Evolutionary conservation across 2,888 invertebrate genomes (phyloP), one percentile per base, ranked within the genome.

Genomic region (Prostheceraeus crozeri): DNA sequence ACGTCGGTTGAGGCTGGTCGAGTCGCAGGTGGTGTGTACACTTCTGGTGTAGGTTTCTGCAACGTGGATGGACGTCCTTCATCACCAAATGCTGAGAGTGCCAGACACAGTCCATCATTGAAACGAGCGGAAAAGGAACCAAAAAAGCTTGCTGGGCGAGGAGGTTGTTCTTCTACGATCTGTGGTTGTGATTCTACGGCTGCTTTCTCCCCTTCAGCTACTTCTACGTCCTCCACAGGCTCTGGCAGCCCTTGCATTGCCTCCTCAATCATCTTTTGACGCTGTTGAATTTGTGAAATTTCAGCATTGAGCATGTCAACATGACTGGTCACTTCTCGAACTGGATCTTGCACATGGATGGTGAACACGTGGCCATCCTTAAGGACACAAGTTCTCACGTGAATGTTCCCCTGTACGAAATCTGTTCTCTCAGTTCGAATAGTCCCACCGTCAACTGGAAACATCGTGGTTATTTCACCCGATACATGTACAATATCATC

Each of bases 291-390:
- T 16, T 71, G 70, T 10, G 69, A 64, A 57, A 70, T 69, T 48
- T 67, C 69, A 16, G 59, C 61, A 2, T 62, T 16, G 25, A 56
- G 16, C 11, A 59, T 45, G 1, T 59, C 36, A 35, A 71, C 71
- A 10, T 4, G 4, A 3, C 25, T 19, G 16, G 33, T 8, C 3
- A 21, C 52, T 16, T 28, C 30, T 1, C n/a, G 28, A 35, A 64
- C 65, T 4, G 74, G 74, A 52, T 74, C 70, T 6, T 73, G 58
- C n/a, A 76, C 65, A 63, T 76, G 76, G 1, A 76, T 69, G 25
- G 68, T 65, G 61, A 76, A 72, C 10, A 68, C 65, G 62, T 76
- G 75, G n/a, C 70, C 72, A 64, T 76, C 74, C 61, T 74, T 75
- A 55, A 72, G 53, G 6, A 76, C 68, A 16, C 70, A 64, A 1